phyloP scores from a whole-genome alignment of 2,888 invertebrate genomes.

The Drosophila prostipennis region DNA sequence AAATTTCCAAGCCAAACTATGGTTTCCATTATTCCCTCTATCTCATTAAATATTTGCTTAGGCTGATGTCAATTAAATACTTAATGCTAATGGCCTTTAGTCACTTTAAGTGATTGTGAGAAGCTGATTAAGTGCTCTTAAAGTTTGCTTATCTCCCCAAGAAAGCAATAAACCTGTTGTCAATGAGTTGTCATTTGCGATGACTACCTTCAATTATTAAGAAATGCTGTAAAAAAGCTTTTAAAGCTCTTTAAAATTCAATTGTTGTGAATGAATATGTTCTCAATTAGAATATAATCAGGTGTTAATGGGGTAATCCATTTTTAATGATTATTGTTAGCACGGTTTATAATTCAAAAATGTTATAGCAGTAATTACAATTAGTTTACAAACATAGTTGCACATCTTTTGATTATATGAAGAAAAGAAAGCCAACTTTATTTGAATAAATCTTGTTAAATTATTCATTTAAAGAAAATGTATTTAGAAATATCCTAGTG shows the following conservation, averaged over 20 bases:
- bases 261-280: background rate
- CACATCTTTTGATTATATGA: too few relatives aligned
- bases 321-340: background rate
- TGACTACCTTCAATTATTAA: background rate
- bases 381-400: too few relatives aligned
- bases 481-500: too few relatives aligned
- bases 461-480: too few relatives aligned
- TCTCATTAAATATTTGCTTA: background rate
- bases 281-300: background rate
- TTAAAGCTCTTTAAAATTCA: background rate
- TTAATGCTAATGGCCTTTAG: background rate
- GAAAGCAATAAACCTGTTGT: constrained; percentile 3
- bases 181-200: constrained; percentile 1
- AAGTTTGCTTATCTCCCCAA: background rate
- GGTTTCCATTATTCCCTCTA: background rate
- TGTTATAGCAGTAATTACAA: too few relatives aligned
- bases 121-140: background rate
- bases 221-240: background rate
- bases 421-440: too few relatives aligned
- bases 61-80: background rate
- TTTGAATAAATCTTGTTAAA: too few relatives aligned
- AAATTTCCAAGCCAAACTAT: too few relatives aligned
- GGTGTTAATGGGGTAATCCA: background rate
- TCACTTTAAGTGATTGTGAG: background rate
- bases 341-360: too few relatives aligned